Percentiles rank a stretch among this genome's conserved stretches.
phyloP scores from a whole-genome alignment of 2,888 invertebrate genomes.

The Cephus pygmeus region DNA sequence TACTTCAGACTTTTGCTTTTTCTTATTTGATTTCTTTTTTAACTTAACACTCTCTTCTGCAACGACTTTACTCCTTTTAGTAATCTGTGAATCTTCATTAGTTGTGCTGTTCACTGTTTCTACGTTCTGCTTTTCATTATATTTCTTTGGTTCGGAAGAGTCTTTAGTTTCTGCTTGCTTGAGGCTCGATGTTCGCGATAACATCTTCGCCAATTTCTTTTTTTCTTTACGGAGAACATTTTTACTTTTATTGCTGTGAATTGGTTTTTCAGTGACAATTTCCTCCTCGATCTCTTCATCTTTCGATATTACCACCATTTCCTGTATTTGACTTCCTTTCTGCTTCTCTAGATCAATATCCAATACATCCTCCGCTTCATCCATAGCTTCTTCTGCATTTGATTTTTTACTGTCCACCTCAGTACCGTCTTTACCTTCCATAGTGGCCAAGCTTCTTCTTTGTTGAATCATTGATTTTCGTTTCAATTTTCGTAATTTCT shows the following conservation, averaged over 20 bases:
- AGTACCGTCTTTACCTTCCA: background rate
- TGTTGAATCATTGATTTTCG: background rate
- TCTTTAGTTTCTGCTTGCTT: background rate
- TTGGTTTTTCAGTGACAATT: background rate
- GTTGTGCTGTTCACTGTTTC: background rate
- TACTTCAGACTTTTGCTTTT: constrained; percentile 16
- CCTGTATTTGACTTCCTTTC: background rate
- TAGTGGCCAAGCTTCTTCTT: background rate
- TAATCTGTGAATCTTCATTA: background rate
- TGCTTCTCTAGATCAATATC: background rate
- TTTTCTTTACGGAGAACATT: background rate
- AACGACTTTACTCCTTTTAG: background rate
- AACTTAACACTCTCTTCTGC: constrained; percentile 6
- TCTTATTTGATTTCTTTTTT: constrained; percentile 16
- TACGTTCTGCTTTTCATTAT: background rate
- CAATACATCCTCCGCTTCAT: constrained; percentile 4
- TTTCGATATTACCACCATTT: background rate
- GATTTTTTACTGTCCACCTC: background rate
- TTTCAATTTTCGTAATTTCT: background rate
- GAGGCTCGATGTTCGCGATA: constrained; percentile 1
- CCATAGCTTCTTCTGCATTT: constrained; percentile 2
- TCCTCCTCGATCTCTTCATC: constrained; percentile 11
- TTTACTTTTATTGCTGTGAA: background rate
- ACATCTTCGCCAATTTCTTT: constrained; percentile 22
- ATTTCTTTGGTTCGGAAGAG: background rate